Conservation (phyloP, 1,140 invertebrate genomes). For the Bombus superbus region DNA sequence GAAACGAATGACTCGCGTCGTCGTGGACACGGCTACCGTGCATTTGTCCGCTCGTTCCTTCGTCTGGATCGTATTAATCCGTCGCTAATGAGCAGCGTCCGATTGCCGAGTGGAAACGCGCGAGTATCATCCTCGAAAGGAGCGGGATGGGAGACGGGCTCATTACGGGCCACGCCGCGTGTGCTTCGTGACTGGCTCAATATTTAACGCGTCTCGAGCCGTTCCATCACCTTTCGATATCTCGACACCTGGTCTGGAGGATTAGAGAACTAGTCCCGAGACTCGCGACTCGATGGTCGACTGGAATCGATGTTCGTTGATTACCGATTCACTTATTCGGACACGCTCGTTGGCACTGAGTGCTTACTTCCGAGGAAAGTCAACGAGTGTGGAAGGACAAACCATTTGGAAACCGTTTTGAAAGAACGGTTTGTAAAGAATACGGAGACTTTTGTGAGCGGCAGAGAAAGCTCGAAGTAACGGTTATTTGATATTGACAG, state of each 20-base stretch:
- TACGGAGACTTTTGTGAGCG: neutral
- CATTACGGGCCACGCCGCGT: conserved; percentile 67
- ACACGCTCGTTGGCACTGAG: neutral
- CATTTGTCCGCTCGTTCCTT: conserved; percentile 73
- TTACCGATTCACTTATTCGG: conserved; percentile 1
- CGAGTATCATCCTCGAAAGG: conserved; percentile 59
- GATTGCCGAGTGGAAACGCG: conserved; percentile 66
- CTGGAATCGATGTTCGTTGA: neutral
- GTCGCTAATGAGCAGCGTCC: conserved; percentile 76
- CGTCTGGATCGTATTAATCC: conserved; percentile 80
- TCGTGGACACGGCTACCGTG: conserved; percentile 70
- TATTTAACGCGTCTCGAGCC: conserved; percentile 77
- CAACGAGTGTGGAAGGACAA: neutral
- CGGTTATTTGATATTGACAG: neutral
- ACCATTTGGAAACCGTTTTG: fast-evolving
- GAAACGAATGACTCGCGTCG: conserved; percentile 59
- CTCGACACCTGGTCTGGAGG: conserved; percentile 48
- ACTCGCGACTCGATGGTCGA: neutral
- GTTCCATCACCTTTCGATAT: conserved; percentile 78
- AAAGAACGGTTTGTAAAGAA: neutral
- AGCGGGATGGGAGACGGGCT: conserved; percentile 64
- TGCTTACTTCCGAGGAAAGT: neutral
- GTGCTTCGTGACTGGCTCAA: conserved; percentile 68
- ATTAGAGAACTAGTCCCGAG: conserved; percentile 38
- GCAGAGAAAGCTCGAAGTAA: neutral